These are phyloP conservation scores for Calliopum simillimum DNA, from an alignment of 2,888 invertebrate genomes.

Conservation along the genomic window DNA sequence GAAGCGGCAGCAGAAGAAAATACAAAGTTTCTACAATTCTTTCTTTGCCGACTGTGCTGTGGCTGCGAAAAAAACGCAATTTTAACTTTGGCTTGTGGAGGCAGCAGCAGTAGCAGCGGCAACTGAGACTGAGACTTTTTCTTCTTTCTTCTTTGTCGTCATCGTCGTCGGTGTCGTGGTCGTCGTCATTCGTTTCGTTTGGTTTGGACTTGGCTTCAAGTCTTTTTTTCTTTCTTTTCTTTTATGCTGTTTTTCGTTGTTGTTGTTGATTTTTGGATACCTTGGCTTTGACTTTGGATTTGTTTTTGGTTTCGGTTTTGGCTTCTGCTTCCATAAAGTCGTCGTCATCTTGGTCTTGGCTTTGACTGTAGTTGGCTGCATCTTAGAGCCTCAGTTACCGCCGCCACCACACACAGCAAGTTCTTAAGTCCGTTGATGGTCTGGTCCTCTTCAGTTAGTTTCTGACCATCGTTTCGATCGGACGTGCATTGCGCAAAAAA, in stretches of 20 bases:
- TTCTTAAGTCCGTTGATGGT: conserved; percentile 68
- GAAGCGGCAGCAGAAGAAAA: conserved; percentile 14
- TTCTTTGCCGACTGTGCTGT: conserved; percentile 31
- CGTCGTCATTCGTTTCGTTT: conserved; percentile 16
- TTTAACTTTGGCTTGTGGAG: conserved; percentile 40
- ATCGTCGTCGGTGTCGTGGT: conserved; percentile 26
- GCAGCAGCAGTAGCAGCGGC: too few relatives aligned
- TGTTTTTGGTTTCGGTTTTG: conserved; percentile 35
- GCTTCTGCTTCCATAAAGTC: conserved; percentile 17
- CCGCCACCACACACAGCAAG: conserved; percentile 44
- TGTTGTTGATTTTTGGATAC: conserved; percentile 26
- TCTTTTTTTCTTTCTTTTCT: neutral
- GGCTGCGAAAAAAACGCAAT: conserved; percentile 11
- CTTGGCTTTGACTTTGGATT: conserved; percentile 32
- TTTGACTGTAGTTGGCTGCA: too few relatives aligned
- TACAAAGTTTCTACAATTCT: conserved; percentile 28
- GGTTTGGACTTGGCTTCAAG: conserved; percentile 23
- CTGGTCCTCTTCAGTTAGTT: conserved; percentile 68
- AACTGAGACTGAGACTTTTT: conserved; percentile 43
- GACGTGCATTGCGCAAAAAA: conserved; percentile 56
- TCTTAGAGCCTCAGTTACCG: too few relatives aligned
- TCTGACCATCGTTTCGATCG: conserved; percentile 67
- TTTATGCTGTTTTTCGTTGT: conserved; percentile 21
- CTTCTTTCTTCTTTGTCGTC: conserved; percentile 33
- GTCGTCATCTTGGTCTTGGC: conserved; percentile 17